Base-by-base conservation (phyloP, 2,797 vertebrate species). In the Sarcoramphus papa region DNA sequence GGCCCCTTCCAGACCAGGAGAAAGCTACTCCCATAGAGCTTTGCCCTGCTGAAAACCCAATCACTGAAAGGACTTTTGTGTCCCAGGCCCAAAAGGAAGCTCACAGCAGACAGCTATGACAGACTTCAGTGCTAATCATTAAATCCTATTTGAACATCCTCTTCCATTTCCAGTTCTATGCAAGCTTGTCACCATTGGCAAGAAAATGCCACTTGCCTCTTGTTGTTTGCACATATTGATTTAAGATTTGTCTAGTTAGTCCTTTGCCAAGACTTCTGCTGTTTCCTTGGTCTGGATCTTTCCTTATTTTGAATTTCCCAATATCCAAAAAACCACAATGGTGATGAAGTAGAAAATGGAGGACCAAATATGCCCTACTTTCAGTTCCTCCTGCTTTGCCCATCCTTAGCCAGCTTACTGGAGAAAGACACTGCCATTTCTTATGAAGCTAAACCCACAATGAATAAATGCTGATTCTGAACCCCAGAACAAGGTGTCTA, bases 21-120 rank as follows among this genome's bases (percentile, higher is more conserved):
- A 40, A 3, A 6, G 6, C 12, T 59, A 7, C 3, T 64, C 5
- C 33, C 24, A 7, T 4, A n/a, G 31, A 48, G 3, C 4, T 37
- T 64, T 65, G 5, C 8, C 48, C 19, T 33, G 2, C 14, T 69
- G 63, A 65, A 81, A 70, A 65, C 16, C 12, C 74, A 25, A 13
- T 9, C 19, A 4, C 43, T 63, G n/a, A 19, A 57, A 64, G 13
- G 31, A 23, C 30, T 57, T 53, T 9, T 35, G 35, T 59, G 24
- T 50, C 45, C 30, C 25, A 60, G 6, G 20, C 3, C 6, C n/a
- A 48, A 67, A 64, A 59, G 14, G n/a, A 33, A 69, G 17, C 9
- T 74, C 40, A n/a, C 0, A 0, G 45, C 16, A 82, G n/a, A 40
- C 9, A 31, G 25, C 27, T 67, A 8, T 18, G 7, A 33, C 14